Evolutionary conservation across 2,888 invertebrate genomes (phyloP).

Genomic region (Malthinus flaveolus): DNA sequence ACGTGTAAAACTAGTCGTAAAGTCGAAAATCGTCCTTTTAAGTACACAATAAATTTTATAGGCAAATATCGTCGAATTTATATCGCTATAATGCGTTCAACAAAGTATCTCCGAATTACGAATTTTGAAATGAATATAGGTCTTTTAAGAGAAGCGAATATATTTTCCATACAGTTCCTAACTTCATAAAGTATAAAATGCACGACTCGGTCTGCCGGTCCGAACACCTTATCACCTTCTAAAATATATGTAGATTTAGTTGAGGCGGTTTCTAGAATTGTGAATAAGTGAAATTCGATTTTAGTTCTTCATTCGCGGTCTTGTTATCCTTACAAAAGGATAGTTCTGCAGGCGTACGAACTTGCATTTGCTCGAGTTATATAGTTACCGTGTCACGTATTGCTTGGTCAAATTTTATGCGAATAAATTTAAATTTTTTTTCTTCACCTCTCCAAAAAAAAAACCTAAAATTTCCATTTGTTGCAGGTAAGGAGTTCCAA

Average conservation of each 20-base stretch:
- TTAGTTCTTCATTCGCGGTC: conserved; percentile 51
- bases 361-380: conserved; percentile 7
- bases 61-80: conserved; percentile 41
- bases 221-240: conserved; percentile 44
- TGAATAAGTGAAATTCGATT: conserved; percentile 54
- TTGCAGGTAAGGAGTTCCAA: conserved; percentile 4
- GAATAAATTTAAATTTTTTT: background rate
- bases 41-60: conserved; percentile 45
- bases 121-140: conserved; percentile 22
- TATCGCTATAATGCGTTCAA: conserved; percentile 27
- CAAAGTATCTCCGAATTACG: conserved; percentile 31
- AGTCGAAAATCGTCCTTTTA: conserved; percentile 42
- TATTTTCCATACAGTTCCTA: conserved; percentile 33
- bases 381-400: conserved; percentile 13
- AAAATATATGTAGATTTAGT: conserved; percentile 53
- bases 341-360: conserved; percentile 42
- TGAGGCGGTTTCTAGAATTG: conserved; percentile 45
- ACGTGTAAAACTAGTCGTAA: conserved; percentile 44
- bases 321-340: conserved; percentile 52
- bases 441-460: background rate
- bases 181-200: conserved; percentile 45
- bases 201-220: conserved; percentile 36
- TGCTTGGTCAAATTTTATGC: conserved; percentile 16
- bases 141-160: conserved; percentile 12
- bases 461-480: background rate